Conservation (phyloP, 2,888 invertebrate species). For the Sinodicranocentrus sp. region DNA sequence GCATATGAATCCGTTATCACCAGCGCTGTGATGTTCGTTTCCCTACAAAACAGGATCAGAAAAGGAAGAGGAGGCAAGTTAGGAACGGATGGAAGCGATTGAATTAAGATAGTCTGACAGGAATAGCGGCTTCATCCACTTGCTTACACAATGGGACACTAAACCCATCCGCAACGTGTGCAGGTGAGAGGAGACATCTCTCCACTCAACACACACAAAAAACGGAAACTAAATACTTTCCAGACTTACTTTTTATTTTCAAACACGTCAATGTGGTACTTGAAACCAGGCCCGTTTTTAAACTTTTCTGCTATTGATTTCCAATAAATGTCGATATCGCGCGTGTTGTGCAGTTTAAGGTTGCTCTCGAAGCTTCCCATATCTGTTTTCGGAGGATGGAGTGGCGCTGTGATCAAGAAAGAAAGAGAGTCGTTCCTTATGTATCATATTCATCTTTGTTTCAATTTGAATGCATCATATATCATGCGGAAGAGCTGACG, state of each 20-base stretch:
- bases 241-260: conserved; percentile 78
- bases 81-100: conserved; percentile 1
- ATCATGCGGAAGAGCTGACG: too few species aligned
- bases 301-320: conserved; percentile 84
- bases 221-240: not conserved
- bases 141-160: not conserved
- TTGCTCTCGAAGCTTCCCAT: conserved; percentile 85
- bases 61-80: conserved; percentile 10
- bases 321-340: conserved; percentile 88
- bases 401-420: conserved; percentile 81
- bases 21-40: conserved; percentile 57
- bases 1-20: conserved; percentile 80
- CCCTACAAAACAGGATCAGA: conserved; percentile 27
- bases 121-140: not conserved
- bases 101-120: conserved; percentile 16
- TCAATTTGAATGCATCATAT: too few species aligned
- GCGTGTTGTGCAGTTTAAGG: conserved; percentile 77
- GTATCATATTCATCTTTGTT: too few species aligned
- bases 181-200: not conserved
- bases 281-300: conserved; percentile 87
- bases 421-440: conserved; percentile 12
- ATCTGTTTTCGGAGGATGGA: conserved; percentile 84
- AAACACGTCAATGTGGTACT: conserved; percentile 81
- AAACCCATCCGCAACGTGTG: too few species aligned
- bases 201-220: not conserved